These are phyloP conservation scores for Nebria salina DNA, from an alignment of 2,888 invertebrate species.

Conservation along the genomic window DNA sequence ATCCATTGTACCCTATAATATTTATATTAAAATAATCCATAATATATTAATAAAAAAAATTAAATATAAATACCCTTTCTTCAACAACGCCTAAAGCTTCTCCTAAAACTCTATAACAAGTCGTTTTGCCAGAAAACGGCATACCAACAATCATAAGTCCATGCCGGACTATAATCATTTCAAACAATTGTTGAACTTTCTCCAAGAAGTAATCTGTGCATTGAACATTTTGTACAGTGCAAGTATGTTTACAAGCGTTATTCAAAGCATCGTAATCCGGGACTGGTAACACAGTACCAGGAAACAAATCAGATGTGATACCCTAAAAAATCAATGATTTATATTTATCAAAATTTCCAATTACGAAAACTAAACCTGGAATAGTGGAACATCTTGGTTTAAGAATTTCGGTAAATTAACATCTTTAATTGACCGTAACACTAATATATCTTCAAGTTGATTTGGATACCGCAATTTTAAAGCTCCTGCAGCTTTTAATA, in stretches of 20 bases:
- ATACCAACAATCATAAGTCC: slow-evolving; percentile 94
- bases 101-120: slow-evolving; percentile 84
- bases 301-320: slow-evolving; percentile 93
- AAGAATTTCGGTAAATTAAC: slow-evolving; percentile 95
- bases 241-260: slow-evolving; percentile 71
- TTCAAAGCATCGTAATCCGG: slow-evolving; percentile 82
- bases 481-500: slow-evolving; percentile 90
- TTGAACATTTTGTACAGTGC: slow-evolving; percentile 80
- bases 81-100: slow-evolving; percentile 80
- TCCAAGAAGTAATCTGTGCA: slow-evolving; percentile 86
- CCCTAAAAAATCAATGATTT: slow-evolving; percentile 68
- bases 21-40: no score
- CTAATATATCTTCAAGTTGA: slow-evolving; percentile 85
- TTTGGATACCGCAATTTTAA: slow-evolving; percentile 89
- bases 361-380: slow-evolving; percentile 67
- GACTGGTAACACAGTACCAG: slow-evolving; percentile 80
- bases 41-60: slow-evolving; percentile 35
- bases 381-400: slow-evolving; percentile 86
- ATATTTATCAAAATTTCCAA: no score
- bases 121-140: slow-evolving; percentile 93
- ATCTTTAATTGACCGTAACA: slow-evolving; percentile 91
- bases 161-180: slow-evolving; percentile 95
- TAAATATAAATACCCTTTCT: slow-evolving; percentile 67
- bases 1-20: slow-evolving; percentile 71
- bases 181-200: slow-evolving; percentile 89